Percentiles rank a stretch among this genome's conserved stretches.
phyloP scores from a whole-genome alignment of 1,140 invertebrate genomes.

The Aricia agestis region DNA sequence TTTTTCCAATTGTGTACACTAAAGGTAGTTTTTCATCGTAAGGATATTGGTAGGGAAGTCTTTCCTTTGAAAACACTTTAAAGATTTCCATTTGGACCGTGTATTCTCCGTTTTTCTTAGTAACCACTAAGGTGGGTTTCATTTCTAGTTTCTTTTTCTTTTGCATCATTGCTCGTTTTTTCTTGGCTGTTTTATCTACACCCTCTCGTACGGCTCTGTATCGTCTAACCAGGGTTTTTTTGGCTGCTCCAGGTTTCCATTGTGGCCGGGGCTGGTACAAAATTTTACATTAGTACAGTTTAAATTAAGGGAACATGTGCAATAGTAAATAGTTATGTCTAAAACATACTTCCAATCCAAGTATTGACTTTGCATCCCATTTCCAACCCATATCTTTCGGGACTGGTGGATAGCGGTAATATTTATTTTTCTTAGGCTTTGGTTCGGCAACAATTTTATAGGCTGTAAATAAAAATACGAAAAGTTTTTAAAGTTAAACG shows the following conservation, averaged over 20 bases:
- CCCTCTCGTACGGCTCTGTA: conserved; percentile 57
- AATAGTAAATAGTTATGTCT: too few species aligned
- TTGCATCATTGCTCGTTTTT: conserved; percentile 62
- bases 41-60: conserved; percentile 59
- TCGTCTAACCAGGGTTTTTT: conserved; percentile 55
- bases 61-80: conserved; percentile 65
- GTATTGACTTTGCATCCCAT: conserved; percentile 62
- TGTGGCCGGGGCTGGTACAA: conserved; percentile 53
- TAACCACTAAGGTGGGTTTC: conserved; percentile 61
- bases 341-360: conserved; percentile 54
- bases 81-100: conserved; percentile 69
- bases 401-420: conserved; percentile 51
- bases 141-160: conserved; percentile 63
- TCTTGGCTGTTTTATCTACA: conserved; percentile 56
- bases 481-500: too few species aligned
- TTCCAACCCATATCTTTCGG: conserved; percentile 66
- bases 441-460: conserved; percentile 31
- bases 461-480: neutral
- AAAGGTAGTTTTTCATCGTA: conserved; percentile 65
- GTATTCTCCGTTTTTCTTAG: conserved; percentile 62
- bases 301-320: too few species aligned
- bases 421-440: conserved; percentile 37
- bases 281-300: neutral
- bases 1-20: conserved; percentile 64
- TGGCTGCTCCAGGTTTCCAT: conserved; percentile 60